A percentile compares a stretch with the other conserved stretches of the same genome.
Evolutionary conservation across 1,140 invertebrate genomes (phyloP).

Genomic region (Sminthurides bifidus): DNA sequence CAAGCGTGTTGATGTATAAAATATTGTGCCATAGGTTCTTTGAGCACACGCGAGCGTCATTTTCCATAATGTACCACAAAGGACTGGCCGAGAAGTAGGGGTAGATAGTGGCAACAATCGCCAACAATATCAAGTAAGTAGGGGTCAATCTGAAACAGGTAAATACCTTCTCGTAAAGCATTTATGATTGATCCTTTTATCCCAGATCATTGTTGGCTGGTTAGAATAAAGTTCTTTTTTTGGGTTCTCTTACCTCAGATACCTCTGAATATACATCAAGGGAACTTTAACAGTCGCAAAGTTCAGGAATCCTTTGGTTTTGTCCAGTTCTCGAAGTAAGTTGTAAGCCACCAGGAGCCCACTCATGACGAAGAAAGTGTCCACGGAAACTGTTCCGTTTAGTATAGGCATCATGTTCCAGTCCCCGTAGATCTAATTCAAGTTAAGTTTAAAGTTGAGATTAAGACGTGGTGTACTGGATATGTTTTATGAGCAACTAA

Average conservation of each 20-base stretch:
- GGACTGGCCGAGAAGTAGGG: slow-evolving; percentile 55
- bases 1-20: slow-evolving; percentile 72
- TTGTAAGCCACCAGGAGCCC: slow-evolving; percentile 32
- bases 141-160: slow-evolving; percentile 53
- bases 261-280: slow-evolving; percentile 27
- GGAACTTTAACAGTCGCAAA: too few relatives aligned
- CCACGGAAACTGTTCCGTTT: slow-evolving; percentile 40
- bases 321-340: slow-evolving; percentile 30
- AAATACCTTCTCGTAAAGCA: too few relatives aligned
- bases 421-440: background rate
- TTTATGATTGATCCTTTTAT: too few relatives aligned
- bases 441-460: background rate
- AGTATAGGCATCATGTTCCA: slow-evolving; percentile 15
- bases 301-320: slow-evolving; percentile 26
- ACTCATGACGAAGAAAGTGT: slow-evolving; percentile 39
- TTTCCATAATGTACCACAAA: slow-evolving; percentile 50
- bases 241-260: slow-evolving; percentile 33
- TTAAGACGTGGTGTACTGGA: background rate
- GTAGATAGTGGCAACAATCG: slow-evolving; percentile 56
- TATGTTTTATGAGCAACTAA: slow-evolving; percentile 13
- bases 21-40: slow-evolving; percentile 73
- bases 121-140: slow-evolving; percentile 51
- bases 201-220: too few relatives aligned
- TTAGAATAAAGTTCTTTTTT: too few relatives aligned
- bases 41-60: slow-evolving; percentile 51